Base-by-base conservation (phyloP, 2,797 vertebrate genomes). In the Hippocampus kuda region DNA sequence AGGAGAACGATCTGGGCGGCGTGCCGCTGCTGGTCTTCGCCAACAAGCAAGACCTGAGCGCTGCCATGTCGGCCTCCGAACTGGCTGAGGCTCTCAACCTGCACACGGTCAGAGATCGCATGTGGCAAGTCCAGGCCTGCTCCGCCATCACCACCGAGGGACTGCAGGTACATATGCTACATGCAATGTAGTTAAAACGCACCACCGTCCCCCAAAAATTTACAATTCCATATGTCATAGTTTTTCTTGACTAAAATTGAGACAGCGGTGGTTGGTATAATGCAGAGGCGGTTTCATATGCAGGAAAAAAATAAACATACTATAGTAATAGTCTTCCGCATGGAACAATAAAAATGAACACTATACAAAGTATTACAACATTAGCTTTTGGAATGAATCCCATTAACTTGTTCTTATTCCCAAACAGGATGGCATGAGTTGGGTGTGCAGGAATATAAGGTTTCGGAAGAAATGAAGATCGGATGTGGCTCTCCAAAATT, bases 111-210 rank as follows among this genome's bases (percentile, higher is more conserved):
- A 94, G 97, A 5, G 96, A 99, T 90, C 91, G 96, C 71, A 91
- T 98, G 80, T 99, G 97, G 97, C 97, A 99, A 89, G 98, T 99
- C 91, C 97, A 99, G 91, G 95, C 97, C 70, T 99, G 97, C 90
- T 99, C 97, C 0, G 97, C 97, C 60, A 93, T 99, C 83, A 97
- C 96, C 0, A 94, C 94, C 42, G 97, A 99, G 81, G 97, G 97
- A 42, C 90, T 99, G 68, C 96, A 98, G 93, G 97, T 99, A 81
- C 9, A 26, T 26, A 48, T 20, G 12, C 44, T 59, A 30, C 41
- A 38, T 38, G 1, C 6, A 38, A 38, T 38, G 6, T 38, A 38
- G 34, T 38, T 8, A 38, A 38, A 38, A 38, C 6, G 34, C 34
- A 7, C 6, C 34, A 38, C 34, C 7, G 34, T 6, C 6, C 34